phyloP scores from a whole-genome alignment of 2,797 vertebrate species.

The Propithecus perrieri region DNA sequence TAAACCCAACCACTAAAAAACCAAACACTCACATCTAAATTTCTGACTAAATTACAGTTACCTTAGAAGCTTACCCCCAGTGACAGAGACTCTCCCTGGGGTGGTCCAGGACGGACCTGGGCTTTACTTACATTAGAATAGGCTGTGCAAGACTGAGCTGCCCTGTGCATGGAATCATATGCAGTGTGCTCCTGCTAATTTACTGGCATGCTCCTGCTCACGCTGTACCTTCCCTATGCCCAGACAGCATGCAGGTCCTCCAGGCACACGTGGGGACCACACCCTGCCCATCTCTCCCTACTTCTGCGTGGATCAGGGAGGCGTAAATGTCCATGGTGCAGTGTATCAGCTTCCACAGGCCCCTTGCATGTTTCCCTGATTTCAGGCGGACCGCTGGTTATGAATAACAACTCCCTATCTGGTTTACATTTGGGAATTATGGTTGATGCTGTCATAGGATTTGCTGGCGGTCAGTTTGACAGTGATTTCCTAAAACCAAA shows the following conservation, averaged over 20 bases:
- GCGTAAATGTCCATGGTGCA: fast-evolving
- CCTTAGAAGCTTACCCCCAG: background rate
- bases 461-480: background rate
- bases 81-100: background rate
- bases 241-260: too few relatives aligned
- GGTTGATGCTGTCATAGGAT: background rate
- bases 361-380: background rate
- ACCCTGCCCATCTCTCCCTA: too few relatives aligned
- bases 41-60: background rate
- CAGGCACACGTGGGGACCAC: too few relatives aligned
- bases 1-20: background rate
- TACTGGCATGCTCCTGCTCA: background rate
- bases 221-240: background rate
- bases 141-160: background rate
- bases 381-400: background rate
- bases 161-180: fast-evolving
- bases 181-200: background rate
- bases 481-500: background rate
- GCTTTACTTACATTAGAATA: background rate
- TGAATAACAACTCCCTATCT: background rate
- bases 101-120: background rate
- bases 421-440: conserved; percentile 8
- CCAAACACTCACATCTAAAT: fast-evolving
- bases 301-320: background rate
- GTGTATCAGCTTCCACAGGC: fast-evolving